Evolutionary conservation across 2,888 invertebrate genomes (phyloP).

Genomic region (Ophraella communa): DNA sequence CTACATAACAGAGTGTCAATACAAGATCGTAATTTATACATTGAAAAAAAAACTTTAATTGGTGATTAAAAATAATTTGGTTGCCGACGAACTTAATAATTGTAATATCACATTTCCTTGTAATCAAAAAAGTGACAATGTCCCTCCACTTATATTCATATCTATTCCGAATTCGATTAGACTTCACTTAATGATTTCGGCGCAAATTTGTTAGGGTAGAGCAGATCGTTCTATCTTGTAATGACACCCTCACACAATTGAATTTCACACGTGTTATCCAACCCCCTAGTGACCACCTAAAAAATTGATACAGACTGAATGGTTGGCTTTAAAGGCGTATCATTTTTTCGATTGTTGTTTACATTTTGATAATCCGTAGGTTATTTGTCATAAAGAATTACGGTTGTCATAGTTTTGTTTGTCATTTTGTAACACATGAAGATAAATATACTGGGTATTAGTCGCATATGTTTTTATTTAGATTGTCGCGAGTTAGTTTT

Average conservation of each 20-base stretch:
- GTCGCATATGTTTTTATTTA: constrained; percentile 8
- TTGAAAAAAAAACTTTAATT: not conserved
- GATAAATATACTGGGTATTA: constrained; percentile 13
- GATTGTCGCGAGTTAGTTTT: not conserved
- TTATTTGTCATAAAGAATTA: constrained; percentile 43
- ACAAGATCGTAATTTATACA: too few species aligned
- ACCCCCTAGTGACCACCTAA: constrained; percentile 39
- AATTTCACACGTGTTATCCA: constrained; percentile 52
- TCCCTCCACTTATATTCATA: constrained; percentile 28
- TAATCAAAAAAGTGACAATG: constrained; percentile 5
- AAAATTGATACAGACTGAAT: constrained; percentile 34
- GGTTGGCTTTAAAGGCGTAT: constrained; percentile 25
- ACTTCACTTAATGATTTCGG: constrained; percentile 37
- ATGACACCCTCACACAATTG: constrained; percentile 55
- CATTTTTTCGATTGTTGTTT: constrained; percentile 40
- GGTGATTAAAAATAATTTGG: not conserved
- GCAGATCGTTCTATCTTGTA: constrained; percentile 44
- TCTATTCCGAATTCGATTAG: constrained; percentile 41
- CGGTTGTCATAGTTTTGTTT: constrained; percentile 35
- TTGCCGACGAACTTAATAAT: not conserved
- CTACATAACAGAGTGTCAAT: too few species aligned
- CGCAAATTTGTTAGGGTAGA: constrained; percentile 37
- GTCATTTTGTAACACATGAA: constrained; percentile 13
- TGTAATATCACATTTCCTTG: not conserved
- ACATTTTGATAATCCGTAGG: constrained; percentile 37